Conservation (phyloP, 2,888 invertebrate species). For the Tuta absoluta region DNA sequence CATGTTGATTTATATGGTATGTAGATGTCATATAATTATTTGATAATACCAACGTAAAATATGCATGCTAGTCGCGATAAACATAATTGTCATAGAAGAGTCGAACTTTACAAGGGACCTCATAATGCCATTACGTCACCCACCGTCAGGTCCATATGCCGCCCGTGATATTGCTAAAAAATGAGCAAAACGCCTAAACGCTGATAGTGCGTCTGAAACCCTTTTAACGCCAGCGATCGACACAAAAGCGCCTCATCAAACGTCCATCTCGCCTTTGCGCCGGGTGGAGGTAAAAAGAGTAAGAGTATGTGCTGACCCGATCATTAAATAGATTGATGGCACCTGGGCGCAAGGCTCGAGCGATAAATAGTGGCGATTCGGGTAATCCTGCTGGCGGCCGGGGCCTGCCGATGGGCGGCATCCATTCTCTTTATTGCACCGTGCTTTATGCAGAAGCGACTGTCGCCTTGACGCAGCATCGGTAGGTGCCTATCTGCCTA, state of each 20-base stretch:
- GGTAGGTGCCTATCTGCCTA: conserved; percentile 67
- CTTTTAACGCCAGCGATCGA: conserved; percentile 72
- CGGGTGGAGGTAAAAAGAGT: conserved; percentile 69
- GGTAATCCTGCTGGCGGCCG: conserved; percentile 77
- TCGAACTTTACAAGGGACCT: not conserved
- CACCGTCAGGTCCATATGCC: conserved; percentile 41
- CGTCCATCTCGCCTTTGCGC: conserved; percentile 72
- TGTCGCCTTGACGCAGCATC: conserved; percentile 72
- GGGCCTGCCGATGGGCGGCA: conserved; percentile 77
- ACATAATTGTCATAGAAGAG: not conserved
- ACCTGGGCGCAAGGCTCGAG: conserved; percentile 79
- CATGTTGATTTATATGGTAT: conserved; percentile 18
- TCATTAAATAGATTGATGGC: conserved; percentile 82
- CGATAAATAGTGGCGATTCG: conserved; percentile 82
- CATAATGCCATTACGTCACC: conserved; percentile 32
- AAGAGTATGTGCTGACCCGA: conserved; percentile 80
- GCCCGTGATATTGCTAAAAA: conserved; percentile 44
- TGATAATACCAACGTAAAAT: not conserved
- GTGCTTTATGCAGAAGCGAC: conserved; percentile 74
- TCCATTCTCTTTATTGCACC: conserved; percentile 80
- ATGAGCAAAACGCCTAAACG: conserved; percentile 46
- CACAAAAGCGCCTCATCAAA: conserved; percentile 81
- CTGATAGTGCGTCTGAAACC: conserved; percentile 67
- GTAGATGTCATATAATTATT: not conserved
- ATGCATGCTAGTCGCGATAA: not conserved